A percentile compares a stretch with the other conserved stretches of the same genome.
Conservation (phyloP, 2,113 vertebrate species). For the Megatriorchis doriae region DNA sequence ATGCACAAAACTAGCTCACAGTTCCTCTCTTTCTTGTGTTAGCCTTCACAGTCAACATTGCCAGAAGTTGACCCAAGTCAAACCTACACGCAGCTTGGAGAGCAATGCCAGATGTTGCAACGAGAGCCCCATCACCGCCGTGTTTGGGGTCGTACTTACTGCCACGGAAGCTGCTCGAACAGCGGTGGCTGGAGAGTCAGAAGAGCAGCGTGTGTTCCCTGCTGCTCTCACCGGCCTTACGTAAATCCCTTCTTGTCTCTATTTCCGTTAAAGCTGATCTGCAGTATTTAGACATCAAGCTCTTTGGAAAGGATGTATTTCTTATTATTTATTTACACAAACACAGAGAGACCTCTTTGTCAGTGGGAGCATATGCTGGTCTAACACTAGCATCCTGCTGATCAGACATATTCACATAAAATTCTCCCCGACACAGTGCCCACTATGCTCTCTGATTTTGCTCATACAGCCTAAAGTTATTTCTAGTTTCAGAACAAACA, state of each 20-base stretch:
- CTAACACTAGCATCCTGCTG: neutral
- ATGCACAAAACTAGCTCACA: neutral
- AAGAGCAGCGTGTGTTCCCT: neutral
- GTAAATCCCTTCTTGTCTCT: neutral
- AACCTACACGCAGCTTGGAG: neutral
- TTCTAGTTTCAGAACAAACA: neutral
- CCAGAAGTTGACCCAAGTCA: neutral
- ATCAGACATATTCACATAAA: neutral
- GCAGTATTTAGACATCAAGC: neutral
- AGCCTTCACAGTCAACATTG: neutral
- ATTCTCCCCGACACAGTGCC: neutral
- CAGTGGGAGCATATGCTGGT: neutral
- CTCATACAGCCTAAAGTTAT: neutral
- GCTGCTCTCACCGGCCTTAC: neutral
- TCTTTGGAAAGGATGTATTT: neutral
- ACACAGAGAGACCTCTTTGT: neutral
- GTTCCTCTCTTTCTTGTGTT: neutral
- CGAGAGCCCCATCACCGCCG: neutral
- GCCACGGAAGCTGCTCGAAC: neutral
- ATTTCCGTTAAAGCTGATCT: neutral
- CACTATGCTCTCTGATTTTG: neutral
- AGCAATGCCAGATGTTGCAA: neutral
- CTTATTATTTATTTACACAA: constrained; percentile 15
- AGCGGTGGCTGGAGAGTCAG: neutral
- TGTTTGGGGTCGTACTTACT: neutral